A percentile compares a stretch with the other conserved stretches of the same genome.
These are phyloP conservation scores for Acronicta psi DNA, from an alignment of 2,888 invertebrate genomes.

Conservation along the genomic window DNA sequence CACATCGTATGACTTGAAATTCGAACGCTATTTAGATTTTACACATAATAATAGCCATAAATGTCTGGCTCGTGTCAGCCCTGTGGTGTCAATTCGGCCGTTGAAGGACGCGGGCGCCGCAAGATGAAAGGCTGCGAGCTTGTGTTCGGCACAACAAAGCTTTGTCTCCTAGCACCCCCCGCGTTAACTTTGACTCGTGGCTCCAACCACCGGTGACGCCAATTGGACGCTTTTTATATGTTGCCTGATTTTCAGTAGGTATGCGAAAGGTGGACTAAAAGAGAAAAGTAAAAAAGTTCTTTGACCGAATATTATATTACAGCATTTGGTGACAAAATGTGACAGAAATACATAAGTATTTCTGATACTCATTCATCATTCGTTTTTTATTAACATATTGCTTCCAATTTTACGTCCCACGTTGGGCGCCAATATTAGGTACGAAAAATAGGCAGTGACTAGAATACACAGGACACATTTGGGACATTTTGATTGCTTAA, in stretches of 20 bases:
- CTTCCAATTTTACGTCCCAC: not conserved
- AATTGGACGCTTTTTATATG: slow-evolving; percentile 36
- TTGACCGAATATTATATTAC: not conserved
- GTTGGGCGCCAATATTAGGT: slow-evolving; percentile 10
- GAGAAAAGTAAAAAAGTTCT: not conserved
- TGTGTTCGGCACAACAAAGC: slow-evolving; percentile 81
- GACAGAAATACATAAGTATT: too few species aligned
- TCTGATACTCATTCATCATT: too few species aligned
- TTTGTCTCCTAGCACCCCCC: slow-evolving; percentile 76
- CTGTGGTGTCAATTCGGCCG: slow-evolving; percentile 65
- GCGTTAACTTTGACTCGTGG: slow-evolving; percentile 64
- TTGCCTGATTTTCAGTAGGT: slow-evolving; percentile 16
- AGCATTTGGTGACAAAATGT: too few species aligned
- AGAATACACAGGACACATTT: too few species aligned
- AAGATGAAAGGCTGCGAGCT: slow-evolving; percentile 80
- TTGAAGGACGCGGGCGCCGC: slow-evolving; percentile 74
- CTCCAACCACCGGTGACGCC: slow-evolving; percentile 31
- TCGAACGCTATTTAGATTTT: not conserved
- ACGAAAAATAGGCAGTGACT: too few species aligned
- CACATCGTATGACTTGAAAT: too few species aligned
- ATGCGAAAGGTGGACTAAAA: not conserved
- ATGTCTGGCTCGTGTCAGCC: slow-evolving; percentile 60
- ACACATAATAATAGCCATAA: not conserved
- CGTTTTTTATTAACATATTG: not conserved
- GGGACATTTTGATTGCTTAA: too few species aligned